Conservation (phyloP, 2,113 vertebrate species). For the Odocoileus virginianus region DNA sequence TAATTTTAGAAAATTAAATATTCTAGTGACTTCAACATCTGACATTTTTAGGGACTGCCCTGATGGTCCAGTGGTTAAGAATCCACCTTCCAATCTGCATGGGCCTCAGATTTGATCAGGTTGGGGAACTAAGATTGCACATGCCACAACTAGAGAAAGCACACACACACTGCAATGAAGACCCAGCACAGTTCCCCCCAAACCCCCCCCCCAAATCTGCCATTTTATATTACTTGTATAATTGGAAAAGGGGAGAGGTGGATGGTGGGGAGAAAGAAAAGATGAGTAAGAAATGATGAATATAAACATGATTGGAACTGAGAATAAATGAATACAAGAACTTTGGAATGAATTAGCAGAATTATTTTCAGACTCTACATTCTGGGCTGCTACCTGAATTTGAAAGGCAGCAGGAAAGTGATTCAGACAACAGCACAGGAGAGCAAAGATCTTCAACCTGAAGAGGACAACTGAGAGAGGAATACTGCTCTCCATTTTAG, state of each 20-base stretch:
- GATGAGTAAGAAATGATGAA: background rate
- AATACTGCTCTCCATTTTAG: background rate
- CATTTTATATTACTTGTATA: background rate
- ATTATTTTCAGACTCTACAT: background rate
- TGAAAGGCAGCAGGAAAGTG: background rate
- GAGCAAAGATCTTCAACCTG: background rate
- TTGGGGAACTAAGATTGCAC: background rate
- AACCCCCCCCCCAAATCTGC: background rate
- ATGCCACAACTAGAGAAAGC: background rate
- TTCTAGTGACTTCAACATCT: background rate
- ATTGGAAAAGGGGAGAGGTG: background rate
- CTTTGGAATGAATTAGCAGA: background rate
- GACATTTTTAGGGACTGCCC: background rate
- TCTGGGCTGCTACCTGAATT: background rate
- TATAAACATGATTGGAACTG: background rate
- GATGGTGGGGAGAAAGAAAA: background rate
- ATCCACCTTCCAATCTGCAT: background rate
- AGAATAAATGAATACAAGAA: background rate
- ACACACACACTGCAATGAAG: background rate
- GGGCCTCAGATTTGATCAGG: background rate
- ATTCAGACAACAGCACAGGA: background rate
- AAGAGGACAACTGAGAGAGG: background rate
- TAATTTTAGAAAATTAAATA: background rate
- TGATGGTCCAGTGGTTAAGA: background rate
- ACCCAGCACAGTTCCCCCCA: background rate